Conservation (phyloP, 2,113 vertebrate genomes). For the Percopsis transmontana region DNA sequence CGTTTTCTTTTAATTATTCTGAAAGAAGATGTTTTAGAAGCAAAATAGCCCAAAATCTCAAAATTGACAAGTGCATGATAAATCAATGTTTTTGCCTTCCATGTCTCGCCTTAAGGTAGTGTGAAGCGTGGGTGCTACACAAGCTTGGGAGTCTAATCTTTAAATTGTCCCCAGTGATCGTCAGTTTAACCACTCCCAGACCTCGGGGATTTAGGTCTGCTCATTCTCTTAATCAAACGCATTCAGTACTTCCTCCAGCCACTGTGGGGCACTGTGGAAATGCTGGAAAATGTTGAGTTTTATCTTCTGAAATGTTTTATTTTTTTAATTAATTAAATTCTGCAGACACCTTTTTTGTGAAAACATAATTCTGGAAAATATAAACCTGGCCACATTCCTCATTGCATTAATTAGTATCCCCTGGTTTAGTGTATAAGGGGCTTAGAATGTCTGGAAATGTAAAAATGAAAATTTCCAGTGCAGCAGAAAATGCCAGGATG, state of each 20-base stretch:
- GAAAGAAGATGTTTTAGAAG: too few species aligned
- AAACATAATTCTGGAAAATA: too few species aligned
- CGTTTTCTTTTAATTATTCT: too few species aligned
- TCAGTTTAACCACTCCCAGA: slow-evolving; percentile 72
- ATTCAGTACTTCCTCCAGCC: slow-evolving; percentile 40
- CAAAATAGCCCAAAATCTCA: too few species aligned
- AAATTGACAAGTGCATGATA: too few species aligned
- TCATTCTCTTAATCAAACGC: slow-evolving; percentile 70
- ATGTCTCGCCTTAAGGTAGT: too few species aligned
- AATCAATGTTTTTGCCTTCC: too few species aligned
- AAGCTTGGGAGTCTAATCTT: slow-evolving; percentile 78
- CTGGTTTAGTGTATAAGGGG: too few species aligned
- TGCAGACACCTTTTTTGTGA: not conserved
- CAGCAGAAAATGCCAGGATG: not conserved
- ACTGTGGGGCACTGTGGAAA: slow-evolving; percentile 50
- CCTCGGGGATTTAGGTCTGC: slow-evolving; percentile 72
- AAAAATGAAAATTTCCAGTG: not conserved
- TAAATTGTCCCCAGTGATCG: slow-evolving; percentile 76
- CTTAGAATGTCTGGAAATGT: too few species aligned
- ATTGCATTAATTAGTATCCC: too few species aligned
- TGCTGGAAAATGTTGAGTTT: not conserved
- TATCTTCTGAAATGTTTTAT: not conserved
- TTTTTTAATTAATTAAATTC: not conserved
- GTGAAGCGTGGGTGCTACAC: slow-evolving; percentile 70
- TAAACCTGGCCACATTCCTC: too few species aligned